These are phyloP conservation scores for Pachyramphus minor DNA, from an alignment of 2,113 vertebrate genomes.

Conservation along the genomic window DNA sequence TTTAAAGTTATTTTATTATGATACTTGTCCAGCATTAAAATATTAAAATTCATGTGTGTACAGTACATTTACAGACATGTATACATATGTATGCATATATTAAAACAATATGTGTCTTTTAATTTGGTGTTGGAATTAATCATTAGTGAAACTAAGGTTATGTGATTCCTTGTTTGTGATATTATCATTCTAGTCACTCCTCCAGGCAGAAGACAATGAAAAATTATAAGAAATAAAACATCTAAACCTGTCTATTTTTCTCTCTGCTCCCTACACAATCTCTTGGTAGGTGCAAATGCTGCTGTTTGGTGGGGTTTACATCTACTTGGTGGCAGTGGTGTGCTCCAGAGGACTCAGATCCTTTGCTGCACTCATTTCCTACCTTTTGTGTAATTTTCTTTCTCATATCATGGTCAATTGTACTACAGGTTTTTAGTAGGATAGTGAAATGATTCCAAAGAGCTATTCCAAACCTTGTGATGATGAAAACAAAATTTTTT, in stretches of 20 bases:
- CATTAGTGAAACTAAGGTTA: background rate
- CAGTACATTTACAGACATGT: background rate
- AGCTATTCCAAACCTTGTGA: background rate
- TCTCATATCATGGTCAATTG: background rate
- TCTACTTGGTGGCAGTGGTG: accelerated
- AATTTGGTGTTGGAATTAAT: background rate
- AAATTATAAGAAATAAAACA: background rate
- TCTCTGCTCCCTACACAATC: background rate
- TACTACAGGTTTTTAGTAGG: background rate
- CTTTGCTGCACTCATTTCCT: background rate
- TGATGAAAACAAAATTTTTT: background rate
- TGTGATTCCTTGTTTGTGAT: background rate
- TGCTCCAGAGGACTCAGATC: background rate
- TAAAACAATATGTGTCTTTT: background rate
- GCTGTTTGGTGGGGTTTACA: background rate
- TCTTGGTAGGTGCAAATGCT: background rate
- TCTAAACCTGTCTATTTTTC: background rate
- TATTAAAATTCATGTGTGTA: background rate
- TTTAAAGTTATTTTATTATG: background rate
- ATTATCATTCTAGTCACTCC: background rate
- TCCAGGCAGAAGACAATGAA: background rate
- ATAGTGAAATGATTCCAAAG: background rate
- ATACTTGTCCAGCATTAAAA: background rate
- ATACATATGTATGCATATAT: background rate
- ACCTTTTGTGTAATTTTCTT: background rate